Percentiles rank a stretch among this genome's conserved stretches.
These are phyloP conservation scores for Opisthocomus hoazin DNA, from an alignment of 2,113 vertebrate species.

Conservation along the genomic window DNA sequence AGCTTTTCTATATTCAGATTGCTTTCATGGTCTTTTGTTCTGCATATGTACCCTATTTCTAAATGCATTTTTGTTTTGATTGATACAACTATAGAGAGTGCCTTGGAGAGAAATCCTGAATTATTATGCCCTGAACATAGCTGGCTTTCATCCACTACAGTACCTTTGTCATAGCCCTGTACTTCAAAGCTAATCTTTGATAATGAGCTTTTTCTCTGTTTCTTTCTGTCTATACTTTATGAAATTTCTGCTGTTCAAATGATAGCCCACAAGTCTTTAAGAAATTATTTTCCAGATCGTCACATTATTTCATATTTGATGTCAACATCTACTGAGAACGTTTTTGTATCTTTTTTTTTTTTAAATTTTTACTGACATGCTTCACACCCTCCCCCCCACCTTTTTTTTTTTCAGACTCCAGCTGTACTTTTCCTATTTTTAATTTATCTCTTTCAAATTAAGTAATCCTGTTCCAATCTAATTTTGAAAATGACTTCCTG, in stretches of 20 bases:
- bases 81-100: slow-evolving; percentile 24
- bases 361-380: not conserved
- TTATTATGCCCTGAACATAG: slow-evolving; percentile 45
- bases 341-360: not conserved
- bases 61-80: slow-evolving; percentile 51
- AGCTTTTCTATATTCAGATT: not conserved
- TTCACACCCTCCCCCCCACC: not conserved
- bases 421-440: slow-evolving; percentile 23
- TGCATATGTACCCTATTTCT: not conserved
- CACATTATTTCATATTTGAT: slow-evolving; percentile 34
- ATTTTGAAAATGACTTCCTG: slow-evolving; percentile 37
- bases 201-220: slow-evolving; percentile 41
- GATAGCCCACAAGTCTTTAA: slow-evolving; percentile 5
- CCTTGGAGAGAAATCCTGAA: slow-evolving; percentile 34
- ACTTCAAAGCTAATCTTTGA: slow-evolving; percentile 55
- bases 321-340: slow-evolving; percentile 23
- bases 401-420: not conserved
- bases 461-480: slow-evolving; percentile 42
- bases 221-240: slow-evolving; percentile 5
- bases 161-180: slow-evolving; percentile 32
- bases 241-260: slow-evolving; percentile 42
- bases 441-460: slow-evolving; percentile 51
- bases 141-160: slow-evolving; percentile 41
- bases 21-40: slow-evolving; percentile 17
- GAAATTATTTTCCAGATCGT: slow-evolving; percentile 46